Base-by-base conservation (phyloP, 2,113 vertebrate genomes). In the Struthio camelus region DNA sequence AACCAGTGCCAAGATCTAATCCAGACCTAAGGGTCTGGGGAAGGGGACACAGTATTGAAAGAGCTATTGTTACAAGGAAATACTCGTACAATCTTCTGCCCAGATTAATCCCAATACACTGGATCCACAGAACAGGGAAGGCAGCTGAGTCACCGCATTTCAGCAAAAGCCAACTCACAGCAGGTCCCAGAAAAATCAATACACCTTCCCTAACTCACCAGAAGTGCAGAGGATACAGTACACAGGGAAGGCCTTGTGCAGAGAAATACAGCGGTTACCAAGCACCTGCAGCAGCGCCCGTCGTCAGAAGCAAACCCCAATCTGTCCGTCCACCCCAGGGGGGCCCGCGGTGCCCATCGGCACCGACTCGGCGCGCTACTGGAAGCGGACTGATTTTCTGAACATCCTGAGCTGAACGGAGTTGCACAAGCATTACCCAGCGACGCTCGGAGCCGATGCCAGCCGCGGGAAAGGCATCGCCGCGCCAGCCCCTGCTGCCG, bases 101-200 rank as follows among this genome's bases (percentile, higher is more conserved):
- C 36, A 23, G 70, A 44, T 85, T 61, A 89, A 54, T 79, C 66
- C 56, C 73, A 38, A 23, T 11, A 9, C 42, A 23, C 22, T 10
- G 23, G 56, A 61, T 77, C 82, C 91, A 83, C 46, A 40, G 78
- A 6, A 3, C 16, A 16, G 24, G 59, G 72, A 92, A 62, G 58
- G 62, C 71, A 83, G 94, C 93, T 91, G 92, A 97, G 87, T 90
- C 92, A 87, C 89, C 28, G 28, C 72, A 34, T 72, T 94, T 94
- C 90, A 77, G 89, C 86, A 85, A 96, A 80, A 56, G 72, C 70
- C 83, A 87, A 58, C 71, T 89, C 95, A 50, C 96, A 95, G 93
- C 91, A 95, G 90, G 95, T 54, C 79, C 73, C 61, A 42, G 94
- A 69, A 94, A 89, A 97, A 97, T 97, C 97, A 95, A 93, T 96